Evolutionary conservation across 2,888 invertebrate species (phyloP).

Genomic region (Nasonia oneida): DNA sequence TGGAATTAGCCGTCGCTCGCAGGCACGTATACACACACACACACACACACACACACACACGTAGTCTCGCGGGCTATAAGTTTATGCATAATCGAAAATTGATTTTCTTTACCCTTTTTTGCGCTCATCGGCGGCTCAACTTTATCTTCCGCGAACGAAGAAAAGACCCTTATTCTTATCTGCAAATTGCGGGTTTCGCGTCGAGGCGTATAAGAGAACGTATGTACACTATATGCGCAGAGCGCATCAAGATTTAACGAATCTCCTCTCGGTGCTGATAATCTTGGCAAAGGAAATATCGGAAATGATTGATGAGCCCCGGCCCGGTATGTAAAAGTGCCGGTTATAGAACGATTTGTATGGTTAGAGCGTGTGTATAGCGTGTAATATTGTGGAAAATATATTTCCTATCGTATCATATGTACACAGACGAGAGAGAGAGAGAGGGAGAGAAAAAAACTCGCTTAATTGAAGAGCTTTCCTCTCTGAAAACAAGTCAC

Average conservation of each 20-base stretch:
- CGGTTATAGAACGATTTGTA: not conserved
- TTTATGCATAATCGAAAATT: conserved; percentile 63
- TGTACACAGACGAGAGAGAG: no score
- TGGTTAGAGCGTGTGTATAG: not conserved
- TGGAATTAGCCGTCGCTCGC: conserved; percentile 53
- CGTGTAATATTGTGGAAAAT: not conserved
- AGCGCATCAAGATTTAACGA: conserved; percentile 54
- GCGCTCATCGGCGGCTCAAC: conserved; percentile 16
- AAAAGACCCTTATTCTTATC: conserved; percentile 22
- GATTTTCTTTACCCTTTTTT: conserved; percentile 54
- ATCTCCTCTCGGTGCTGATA: conserved; percentile 5
- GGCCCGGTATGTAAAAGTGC: not conserved
- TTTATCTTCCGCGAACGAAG: conserved; percentile 48
- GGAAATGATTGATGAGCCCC: not conserved
- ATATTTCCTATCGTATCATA: not conserved
- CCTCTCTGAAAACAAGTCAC: not conserved
- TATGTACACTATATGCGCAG: conserved; percentile 6
- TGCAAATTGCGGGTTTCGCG: conserved; percentile 29
- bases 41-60: no score
- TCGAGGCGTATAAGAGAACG: not conserved
- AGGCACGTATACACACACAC: not conserved
- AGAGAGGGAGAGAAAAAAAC: not conserved
- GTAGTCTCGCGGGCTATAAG: conserved; percentile 44
- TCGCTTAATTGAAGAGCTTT: not conserved
- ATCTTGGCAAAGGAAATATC: not conserved